Conservation (phyloP, 2,113 vertebrate species). For the Tragelaphus imberbis region DNA sequence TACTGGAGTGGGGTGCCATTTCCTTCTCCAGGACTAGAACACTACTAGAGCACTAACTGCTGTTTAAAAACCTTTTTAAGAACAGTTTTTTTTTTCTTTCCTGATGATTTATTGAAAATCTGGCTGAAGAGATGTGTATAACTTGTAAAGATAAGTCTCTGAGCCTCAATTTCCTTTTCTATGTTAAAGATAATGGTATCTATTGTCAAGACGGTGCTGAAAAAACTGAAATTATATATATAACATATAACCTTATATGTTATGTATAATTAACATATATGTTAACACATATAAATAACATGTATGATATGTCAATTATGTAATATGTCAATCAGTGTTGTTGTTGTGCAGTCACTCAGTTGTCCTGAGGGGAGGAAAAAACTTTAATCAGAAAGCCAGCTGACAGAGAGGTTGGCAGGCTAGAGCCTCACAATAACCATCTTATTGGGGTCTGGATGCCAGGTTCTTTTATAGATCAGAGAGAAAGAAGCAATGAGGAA, state of each 20-base stretch:
- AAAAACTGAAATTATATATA: background rate
- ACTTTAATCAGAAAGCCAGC: background rate
- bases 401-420: background rate
- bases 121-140: background rate
- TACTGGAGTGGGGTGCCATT: too few species aligned
- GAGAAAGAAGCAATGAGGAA: background rate
- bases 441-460: background rate
- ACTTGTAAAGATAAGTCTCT: background rate
- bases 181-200: background rate
- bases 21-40: too few species aligned
- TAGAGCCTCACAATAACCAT: background rate
- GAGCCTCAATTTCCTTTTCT: background rate
- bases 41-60: background rate
- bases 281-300: background rate
- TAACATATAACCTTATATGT: background rate
- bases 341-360: background rate
- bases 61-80: background rate
- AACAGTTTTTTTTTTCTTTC: background rate
- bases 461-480: background rate
- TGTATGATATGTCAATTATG: background rate
- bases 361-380: background rate
- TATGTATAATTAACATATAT: background rate
- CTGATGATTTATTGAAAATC: conserved; percentile 17
- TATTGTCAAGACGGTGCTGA: background rate
- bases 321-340: background rate